Conservation (phyloP, 92 coral and sea anemone species). For the Epizoanthus ramosus region DNA sequence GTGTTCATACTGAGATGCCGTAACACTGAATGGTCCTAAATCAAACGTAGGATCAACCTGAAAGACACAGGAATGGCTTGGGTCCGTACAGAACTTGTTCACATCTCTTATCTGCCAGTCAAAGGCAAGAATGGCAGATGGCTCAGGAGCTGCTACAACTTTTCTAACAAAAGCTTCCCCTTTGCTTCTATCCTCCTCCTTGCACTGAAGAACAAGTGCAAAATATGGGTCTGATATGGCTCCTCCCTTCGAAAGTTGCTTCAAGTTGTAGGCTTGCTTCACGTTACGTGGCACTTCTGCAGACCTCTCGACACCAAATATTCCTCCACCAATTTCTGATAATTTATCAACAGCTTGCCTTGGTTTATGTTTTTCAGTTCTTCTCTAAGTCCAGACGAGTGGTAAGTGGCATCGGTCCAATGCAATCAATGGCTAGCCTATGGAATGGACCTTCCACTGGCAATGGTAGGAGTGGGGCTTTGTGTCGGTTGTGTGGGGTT, state of each 20-base stretch:
- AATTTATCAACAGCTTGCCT: constrained; percentile 44
- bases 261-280: constrained; percentile 46
- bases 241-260: constrained; percentile 17
- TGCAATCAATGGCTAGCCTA: constrained; percentile 33
- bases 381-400: constrained; percentile 38
- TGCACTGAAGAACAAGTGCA: constrained; percentile 56
- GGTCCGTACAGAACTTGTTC: constrained; percentile 43
- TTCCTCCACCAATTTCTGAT: constrained; percentile 36
- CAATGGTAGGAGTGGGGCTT: constrained; percentile 53
- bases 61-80: constrained; percentile 38
- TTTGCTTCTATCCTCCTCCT: constrained; percentile 48
- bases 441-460: constrained; percentile 61
- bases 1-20: constrained; percentile 53
- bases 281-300: constrained; percentile 48
- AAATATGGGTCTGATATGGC: constrained; percentile 47
- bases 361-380: constrained; percentile 43
- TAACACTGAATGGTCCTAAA: constrained; percentile 55
- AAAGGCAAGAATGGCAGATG: constrained; percentile 44
- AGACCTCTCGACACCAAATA: constrained; percentile 35
- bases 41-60: constrained; percentile 58
- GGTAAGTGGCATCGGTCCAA: constrained; percentile 56
- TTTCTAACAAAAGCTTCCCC: constrained; percentile 48
- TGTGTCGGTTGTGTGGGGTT: constrained; percentile 27
- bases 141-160: constrained; percentile 52
- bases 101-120: constrained; percentile 48